A percentile compares a stretch with the other conserved stretches of the same genome.
Conservation (phyloP, 2,113 vertebrate genomes). For the Penelope pileata region DNA sequence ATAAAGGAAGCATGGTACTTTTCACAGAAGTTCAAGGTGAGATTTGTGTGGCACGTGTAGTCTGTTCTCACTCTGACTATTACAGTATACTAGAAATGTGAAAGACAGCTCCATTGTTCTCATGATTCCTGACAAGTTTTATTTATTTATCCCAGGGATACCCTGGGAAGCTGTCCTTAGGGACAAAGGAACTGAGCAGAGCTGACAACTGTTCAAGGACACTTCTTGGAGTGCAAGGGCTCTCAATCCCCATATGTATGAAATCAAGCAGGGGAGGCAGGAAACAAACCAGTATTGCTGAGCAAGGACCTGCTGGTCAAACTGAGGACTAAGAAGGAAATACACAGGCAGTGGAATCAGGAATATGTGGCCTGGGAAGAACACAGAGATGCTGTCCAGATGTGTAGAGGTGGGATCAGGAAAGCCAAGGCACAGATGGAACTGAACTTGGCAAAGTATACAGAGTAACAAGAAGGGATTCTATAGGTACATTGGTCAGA, state of each 20-base stretch:
- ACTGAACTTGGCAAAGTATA: not conserved
- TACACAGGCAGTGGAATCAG: not conserved
- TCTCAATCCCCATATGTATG: too few species aligned
- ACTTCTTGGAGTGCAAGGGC: too few species aligned
- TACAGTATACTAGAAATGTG: not conserved
- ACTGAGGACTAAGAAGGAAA: not conserved
- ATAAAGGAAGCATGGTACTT: constrained; percentile 1
- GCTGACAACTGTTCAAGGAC: too few species aligned
- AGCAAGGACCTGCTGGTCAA: not conserved
- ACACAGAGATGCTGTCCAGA: not conserved
- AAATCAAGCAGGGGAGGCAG: too few species aligned
- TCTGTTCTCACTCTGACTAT: not conserved
- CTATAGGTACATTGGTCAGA: too few species aligned
- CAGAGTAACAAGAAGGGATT: too few species aligned
- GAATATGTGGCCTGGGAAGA: not conserved
- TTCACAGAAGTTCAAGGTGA: not conserved
- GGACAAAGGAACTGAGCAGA: too few species aligned
- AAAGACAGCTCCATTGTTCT: not conserved
- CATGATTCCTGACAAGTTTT: not conserved
- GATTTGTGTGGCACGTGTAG: not conserved
- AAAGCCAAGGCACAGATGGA: not conserved
- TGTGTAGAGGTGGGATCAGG: not conserved
- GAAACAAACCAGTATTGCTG: not conserved
- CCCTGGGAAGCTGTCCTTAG: too few species aligned
- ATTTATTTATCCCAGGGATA: not conserved